Percentiles rank a stretch among this genome's conserved stretches.
phyloP scores from a whole-genome alignment of 2,888 invertebrate genomes.

The Ennomos fuscantarius region DNA sequence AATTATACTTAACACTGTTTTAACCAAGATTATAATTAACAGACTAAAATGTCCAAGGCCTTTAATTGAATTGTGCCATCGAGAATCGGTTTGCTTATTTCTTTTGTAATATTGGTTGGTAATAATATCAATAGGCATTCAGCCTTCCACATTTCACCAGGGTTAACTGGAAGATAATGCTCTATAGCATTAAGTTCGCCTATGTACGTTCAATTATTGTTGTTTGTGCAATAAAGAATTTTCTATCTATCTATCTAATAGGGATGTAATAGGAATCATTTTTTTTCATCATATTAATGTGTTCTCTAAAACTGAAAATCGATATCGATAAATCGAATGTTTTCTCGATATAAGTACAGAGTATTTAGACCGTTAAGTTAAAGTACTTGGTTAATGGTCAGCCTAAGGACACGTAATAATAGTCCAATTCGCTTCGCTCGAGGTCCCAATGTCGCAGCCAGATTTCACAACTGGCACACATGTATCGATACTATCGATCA shows the following conservation, averaged over 20 bases:
- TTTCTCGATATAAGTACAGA: conserved; percentile 16
- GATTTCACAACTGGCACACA: conserved; percentile 59
- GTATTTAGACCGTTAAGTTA: conserved; percentile 3
- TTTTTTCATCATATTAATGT: too few species aligned
- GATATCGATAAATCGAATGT: conserved; percentile 8
- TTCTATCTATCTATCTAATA: too few species aligned
- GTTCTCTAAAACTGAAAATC: background rate
- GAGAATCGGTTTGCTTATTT: too few species aligned
- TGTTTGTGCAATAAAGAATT: too few species aligned
- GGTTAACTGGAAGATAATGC: too few species aligned
- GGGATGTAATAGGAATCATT: too few species aligned
- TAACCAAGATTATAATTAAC: conserved; percentile 20
- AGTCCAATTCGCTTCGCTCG: conserved; percentile 55
- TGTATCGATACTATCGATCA: conserved; percentile 22
- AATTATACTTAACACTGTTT: conserved; percentile 3
- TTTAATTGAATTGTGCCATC: background rate
- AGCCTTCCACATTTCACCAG: too few species aligned
- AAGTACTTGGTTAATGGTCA: conserved; percentile 19
- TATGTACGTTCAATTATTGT: too few species aligned
- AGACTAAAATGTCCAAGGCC: background rate
- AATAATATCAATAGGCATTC: too few species aligned
- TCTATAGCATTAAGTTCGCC: too few species aligned
- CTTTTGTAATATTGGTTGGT: too few species aligned
- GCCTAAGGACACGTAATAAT: conserved; percentile 51
- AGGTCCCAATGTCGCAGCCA: conserved; percentile 58